Percentiles rank a stretch among this genome's conserved stretches.
These are phyloP conservation scores for Idaea biselata DNA, from an alignment of 2,888 invertebrate genomes.

Conservation along the genomic window DNA sequence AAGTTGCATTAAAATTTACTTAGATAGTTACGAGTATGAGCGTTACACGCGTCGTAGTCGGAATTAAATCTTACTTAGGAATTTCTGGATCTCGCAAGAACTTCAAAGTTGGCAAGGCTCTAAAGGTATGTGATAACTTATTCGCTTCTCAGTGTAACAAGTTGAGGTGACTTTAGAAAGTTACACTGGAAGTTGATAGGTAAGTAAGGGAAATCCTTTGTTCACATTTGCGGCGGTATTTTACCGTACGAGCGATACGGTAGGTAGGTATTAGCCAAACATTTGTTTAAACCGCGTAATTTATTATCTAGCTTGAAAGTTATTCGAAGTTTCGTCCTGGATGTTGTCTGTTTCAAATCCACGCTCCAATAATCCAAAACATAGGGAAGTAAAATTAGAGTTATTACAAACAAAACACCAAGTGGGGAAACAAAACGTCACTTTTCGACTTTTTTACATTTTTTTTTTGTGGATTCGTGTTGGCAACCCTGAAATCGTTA, in stretches of 20 bases:
- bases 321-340: neutral
- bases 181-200: neutral
- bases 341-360: neutral
- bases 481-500: too few species aligned
- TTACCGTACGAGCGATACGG: neutral
- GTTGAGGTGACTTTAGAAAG: neutral
- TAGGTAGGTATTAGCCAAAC: neutral
- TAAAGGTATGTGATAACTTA: slow-evolving; percentile 14
- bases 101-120: slow-evolving; percentile 11
- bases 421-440: too few species aligned
- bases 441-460: too few species aligned
- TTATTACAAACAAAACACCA: neutral
- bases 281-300: neutral
- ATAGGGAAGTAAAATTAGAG: neutral
- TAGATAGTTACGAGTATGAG: neutral
- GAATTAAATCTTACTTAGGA: slow-evolving; percentile 12
- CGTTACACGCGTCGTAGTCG: slow-evolving; percentile 5
- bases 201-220: neutral
- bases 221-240: neutral
- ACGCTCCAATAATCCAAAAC: neutral
- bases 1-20: too few species aligned
- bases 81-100: slow-evolving; percentile 7
- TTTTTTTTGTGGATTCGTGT: too few species aligned
- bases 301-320: neutral
- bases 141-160: neutral